A percentile compares a stretch with the other conserved stretches of the same genome.
These are phyloP conservation scores for Penaeus monodon DNA, from an alignment of 2,888 invertebrate species.

Conservation along the genomic window DNA sequence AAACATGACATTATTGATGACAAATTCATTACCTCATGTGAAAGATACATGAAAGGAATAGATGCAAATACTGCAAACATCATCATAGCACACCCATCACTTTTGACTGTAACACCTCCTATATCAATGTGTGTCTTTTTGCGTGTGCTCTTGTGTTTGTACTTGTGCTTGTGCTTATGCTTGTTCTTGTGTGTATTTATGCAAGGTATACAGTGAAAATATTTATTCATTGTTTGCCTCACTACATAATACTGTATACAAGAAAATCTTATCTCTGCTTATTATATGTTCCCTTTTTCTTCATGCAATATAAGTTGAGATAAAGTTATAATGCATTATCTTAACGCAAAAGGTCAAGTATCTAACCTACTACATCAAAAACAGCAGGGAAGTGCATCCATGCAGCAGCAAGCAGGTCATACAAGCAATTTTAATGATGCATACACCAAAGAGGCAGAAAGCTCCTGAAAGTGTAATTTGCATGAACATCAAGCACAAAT, in stretches of 20 bases:
- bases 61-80: not conserved
- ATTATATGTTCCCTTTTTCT: not conserved
- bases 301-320: not conserved
- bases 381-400: not conserved
- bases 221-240: not conserved
- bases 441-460: not conserved
- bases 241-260: not conserved
- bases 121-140: not conserved
- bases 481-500: conserved; percentile 1
- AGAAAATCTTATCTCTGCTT: not conserved
- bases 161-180: not conserved
- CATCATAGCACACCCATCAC: not conserved
- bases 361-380: not conserved
- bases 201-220: not conserved
- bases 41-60: not conserved
- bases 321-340: not conserved
- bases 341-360: not conserved
- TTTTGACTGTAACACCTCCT: too few relatives aligned
- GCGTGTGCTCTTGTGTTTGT: not conserved
- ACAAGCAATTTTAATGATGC: not conserved
- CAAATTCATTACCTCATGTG: too few relatives aligned
- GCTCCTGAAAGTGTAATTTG: conserved; percentile 11
- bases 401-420: not conserved
- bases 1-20: too few relatives aligned
- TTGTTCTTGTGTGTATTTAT: too few relatives aligned